A percentile compares a stretch with the other conserved stretches of the same genome.
These are phyloP conservation scores for Machimus rusticus DNA, from an alignment of 2,888 invertebrate species.

Conservation along the genomic window DNA sequence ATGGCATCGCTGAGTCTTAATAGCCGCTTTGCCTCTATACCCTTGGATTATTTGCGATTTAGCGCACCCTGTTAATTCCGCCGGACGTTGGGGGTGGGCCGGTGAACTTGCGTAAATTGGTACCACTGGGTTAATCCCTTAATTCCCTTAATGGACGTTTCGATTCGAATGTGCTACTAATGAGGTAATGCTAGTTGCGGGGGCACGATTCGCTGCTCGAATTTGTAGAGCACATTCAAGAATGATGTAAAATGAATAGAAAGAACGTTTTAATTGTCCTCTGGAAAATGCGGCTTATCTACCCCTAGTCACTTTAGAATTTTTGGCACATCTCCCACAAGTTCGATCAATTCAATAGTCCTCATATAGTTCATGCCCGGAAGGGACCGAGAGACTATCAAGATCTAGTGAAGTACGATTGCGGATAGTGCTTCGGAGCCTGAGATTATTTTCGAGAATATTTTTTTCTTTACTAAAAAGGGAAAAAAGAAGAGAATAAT, in stretches of 20 bases:
- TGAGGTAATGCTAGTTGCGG: not conserved
- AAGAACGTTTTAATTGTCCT: not conserved
- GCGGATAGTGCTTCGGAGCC: not conserved
- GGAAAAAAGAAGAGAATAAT: not conserved
- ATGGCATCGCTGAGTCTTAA: constrained; percentile 39
- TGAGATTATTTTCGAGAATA: not conserved
- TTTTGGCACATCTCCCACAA: not conserved
- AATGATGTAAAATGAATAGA: not conserved
- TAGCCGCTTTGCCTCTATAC: constrained; percentile 45
- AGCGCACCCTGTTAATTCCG: not conserved
- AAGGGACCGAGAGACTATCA: not conserved
- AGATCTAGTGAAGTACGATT: not conserved
- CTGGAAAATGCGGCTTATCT: not conserved
- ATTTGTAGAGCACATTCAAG: not conserved
- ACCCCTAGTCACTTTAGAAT: not conserved
- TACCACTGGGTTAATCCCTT: constrained; percentile 59
- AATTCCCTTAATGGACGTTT: constrained; percentile 56
- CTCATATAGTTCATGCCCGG: not conserved
- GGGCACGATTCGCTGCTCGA: not conserved
- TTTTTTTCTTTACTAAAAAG: not conserved
- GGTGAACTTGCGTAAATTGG: constrained; percentile 35
- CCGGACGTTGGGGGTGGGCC: not conserved
- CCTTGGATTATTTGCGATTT: constrained; percentile 42
- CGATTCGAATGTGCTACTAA: not conserved
- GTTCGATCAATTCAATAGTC: not conserved